Evolutionary conservation across 2,113 vertebrate genomes (phyloP).

Genomic region (Ochotona curzoniae): DNA sequence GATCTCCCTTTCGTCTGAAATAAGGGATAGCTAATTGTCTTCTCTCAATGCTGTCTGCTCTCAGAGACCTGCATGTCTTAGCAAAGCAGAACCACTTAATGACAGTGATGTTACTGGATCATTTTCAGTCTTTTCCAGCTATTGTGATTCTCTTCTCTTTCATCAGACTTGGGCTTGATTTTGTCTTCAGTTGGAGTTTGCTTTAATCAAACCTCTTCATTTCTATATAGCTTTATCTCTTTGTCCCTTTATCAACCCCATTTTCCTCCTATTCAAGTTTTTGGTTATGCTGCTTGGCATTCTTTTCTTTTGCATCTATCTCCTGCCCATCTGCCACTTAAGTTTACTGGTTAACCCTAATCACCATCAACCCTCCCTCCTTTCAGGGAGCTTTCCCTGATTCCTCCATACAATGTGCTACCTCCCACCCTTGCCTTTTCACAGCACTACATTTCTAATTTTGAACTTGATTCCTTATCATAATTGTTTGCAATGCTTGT

Average conservation of each 20-base stretch:
- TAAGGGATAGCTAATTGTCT: background rate
- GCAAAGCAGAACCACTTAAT: background rate
- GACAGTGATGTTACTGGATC: background rate
- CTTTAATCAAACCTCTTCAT: background rate
- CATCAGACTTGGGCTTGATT: background rate
- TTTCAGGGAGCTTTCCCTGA: background rate
- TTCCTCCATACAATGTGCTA: background rate
- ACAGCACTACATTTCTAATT: background rate
- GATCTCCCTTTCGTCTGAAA: slow-evolving; percentile 12
- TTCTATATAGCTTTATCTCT: background rate
- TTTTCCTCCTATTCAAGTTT: background rate
- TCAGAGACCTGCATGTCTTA: slow-evolving; percentile 26
- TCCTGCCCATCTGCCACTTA: background rate
- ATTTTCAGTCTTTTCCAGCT: background rate
- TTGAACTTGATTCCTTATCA: background rate
- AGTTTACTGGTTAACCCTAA: background rate
- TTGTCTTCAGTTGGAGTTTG: background rate
- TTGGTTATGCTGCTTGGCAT: background rate
- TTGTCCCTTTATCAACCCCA: background rate
- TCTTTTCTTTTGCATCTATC: background rate
- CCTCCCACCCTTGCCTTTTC: background rate
- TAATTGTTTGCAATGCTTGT: background rate
- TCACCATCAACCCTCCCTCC: background rate
- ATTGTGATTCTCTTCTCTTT: background rate
- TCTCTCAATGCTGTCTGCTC: background rate